Evolutionary conservation across 2,113 vertebrate species (phyloP), one percentile per base, ranked within the genome.

Genomic region (Etheostoma spectabile): DNA sequence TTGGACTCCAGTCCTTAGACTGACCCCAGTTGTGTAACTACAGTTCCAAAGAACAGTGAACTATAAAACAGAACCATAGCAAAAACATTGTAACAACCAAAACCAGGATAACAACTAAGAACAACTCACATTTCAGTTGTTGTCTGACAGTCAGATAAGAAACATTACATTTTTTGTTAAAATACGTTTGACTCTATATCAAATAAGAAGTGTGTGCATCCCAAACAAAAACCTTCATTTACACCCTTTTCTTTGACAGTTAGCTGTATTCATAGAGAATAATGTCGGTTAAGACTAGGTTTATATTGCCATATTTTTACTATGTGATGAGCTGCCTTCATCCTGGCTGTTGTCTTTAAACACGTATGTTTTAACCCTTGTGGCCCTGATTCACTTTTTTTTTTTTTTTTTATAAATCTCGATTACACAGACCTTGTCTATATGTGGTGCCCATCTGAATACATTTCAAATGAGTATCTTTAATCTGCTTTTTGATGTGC

Each of bases 231-330:
- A 48, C 30, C 27, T 45, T 30, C 1, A 62, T 72, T 66, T 2
- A 3, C 67, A 61, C 13, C n/a, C 55, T 61, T 35, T 61, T 16
- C 35, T 66, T 42, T 10, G 69, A 74, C 79, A 79, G 56, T 69
- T 68, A 75, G 33, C 70, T 79, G 46, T 61, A 66, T 66, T 75
- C 53, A 59, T 27, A 62, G 59, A 63, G 46, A 56, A 80, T 80
- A 33, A 67, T 49, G 75, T 74, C 82, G n/a, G 33, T 52, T 82
- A 52, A 72, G 21, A 72, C 46, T 46, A 66, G 5, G 62, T 46
- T 74, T 42, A 73, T 30, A 3, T 3, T 19, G 19, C 11, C 22
- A 49, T 42, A 48, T 55, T 61, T 61, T 16, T 62, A 18, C 49
- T 35, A 42, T 38, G 8, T 52, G 30, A 61, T 21, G 33, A 33